Evolutionary conservation across 2,797 vertebrate genomes (phyloP).

Genomic region (Antrozous pallidus): DNA sequence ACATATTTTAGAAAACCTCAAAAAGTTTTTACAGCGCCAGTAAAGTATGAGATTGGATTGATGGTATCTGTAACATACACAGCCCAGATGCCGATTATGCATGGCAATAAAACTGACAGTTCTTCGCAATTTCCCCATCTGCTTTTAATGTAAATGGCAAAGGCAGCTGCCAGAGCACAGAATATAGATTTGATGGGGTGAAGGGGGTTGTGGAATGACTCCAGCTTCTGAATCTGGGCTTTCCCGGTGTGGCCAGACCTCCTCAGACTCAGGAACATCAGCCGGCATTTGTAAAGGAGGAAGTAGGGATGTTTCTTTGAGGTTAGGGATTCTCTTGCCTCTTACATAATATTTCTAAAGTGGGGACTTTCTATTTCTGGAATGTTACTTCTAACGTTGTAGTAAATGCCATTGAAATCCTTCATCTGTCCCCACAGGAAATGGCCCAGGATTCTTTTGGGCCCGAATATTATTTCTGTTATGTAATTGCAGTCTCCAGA

Average conservation of each 20-base stretch:
- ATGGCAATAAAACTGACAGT: slow-evolving; percentile 82
- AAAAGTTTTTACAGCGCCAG: slow-evolving; percentile 70
- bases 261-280: slow-evolving; percentile 55
- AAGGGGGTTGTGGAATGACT: background rate
- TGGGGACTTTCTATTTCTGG: slow-evolving; percentile 26
- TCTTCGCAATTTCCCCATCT: slow-evolving; percentile 80
- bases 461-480: slow-evolving; percentile 1
- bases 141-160: slow-evolving; percentile 81
- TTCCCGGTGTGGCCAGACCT: slow-evolving; percentile 39
- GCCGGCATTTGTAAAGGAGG: slow-evolving; percentile 58
- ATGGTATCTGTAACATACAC: slow-evolving; percentile 71
- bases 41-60: slow-evolving; percentile 64
- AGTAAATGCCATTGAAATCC: slow-evolving; percentile 61
- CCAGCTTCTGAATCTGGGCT: slow-evolving; percentile 70
- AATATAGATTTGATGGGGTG: slow-evolving; percentile 70
- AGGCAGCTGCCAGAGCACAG: slow-evolving; percentile 80
- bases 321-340: slow-evolving; percentile 58
- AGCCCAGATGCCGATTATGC: slow-evolving; percentile 83
- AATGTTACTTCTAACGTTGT: slow-evolving; percentile 51
- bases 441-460: slow-evolving; percentile 55
- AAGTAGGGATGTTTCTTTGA: slow-evolving; percentile 34
- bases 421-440: slow-evolving; percentile 47
- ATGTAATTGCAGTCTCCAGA: slow-evolving; percentile 22
- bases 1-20: background rate
- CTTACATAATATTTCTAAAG: slow-evolving; percentile 58